phyloP scores from a whole-genome alignment of 2,888 invertebrate species.

The Tetanocera ferruginea region DNA sequence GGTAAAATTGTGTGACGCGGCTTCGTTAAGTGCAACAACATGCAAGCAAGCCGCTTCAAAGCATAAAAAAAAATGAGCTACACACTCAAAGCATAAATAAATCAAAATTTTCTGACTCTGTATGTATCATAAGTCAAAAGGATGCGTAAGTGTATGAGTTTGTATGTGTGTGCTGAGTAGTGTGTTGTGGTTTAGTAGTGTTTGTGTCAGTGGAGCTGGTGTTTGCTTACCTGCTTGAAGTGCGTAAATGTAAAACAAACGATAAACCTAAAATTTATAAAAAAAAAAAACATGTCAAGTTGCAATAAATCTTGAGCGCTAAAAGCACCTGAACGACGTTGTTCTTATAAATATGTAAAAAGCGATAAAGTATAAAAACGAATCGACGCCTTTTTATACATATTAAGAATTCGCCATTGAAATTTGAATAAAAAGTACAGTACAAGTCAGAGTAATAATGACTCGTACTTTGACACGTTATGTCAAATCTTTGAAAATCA shows the following conservation, averaged over 20 bases:
- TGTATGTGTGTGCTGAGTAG: neutral
- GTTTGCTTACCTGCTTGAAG: neutral
- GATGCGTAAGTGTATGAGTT: conserved; percentile 25
- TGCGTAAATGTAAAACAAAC: conserved; percentile 11
- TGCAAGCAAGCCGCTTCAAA: conserved; percentile 1
- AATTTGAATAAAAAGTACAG: no score
- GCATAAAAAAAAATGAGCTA: neutral
- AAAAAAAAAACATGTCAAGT: conserved; percentile 2
- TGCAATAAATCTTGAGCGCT: neutral
- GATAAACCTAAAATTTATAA: neutral
- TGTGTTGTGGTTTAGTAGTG: neutral
- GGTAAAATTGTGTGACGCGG: neutral
- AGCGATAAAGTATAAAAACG: no score
- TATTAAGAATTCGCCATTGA: no score
- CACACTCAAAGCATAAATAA: conserved; percentile 55
- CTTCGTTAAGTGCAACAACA: conserved; percentile 26
- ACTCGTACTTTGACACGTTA: no score
- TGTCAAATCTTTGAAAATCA: no score
- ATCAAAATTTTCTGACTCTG: conserved; percentile 64
- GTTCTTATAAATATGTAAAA: no score
- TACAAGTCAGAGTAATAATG: no score
- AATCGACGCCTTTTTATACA: no score
- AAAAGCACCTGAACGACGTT: no score
- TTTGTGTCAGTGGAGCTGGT: neutral
- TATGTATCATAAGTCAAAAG: conserved; percentile 63